Percentiles rank a stretch among this genome's conserved stretches.
These are phyloP conservation scores for Gopherus flavomarginatus DNA, from an alignment of 2,113 vertebrate genomes.

Conservation along the genomic window DNA sequence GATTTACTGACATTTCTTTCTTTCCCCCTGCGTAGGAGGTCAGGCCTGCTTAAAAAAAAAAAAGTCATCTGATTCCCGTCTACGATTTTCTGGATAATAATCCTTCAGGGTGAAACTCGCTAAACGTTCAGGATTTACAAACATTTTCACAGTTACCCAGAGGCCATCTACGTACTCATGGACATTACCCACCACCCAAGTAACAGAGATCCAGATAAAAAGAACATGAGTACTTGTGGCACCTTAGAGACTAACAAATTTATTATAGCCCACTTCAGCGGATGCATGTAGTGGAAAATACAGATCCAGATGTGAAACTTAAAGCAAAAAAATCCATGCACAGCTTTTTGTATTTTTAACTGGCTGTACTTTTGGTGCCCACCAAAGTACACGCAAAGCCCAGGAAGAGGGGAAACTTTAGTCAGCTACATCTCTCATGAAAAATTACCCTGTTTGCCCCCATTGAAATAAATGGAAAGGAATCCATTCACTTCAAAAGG, in stretches of 20 bases:
- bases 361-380: background rate
- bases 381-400: background rate
- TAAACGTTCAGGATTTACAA: background rate
- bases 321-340: background rate
- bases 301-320: background rate
- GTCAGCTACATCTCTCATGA: background rate
- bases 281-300: no score
- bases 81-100: background rate
- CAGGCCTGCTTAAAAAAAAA: background rate
- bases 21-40: background rate
- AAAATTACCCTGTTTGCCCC: background rate
- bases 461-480: background rate
- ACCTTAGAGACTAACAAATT: no score
- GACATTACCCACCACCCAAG: background rate
- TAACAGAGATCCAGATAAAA: background rate
- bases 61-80: background rate
- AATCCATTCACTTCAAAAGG: accelerated
- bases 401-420: background rate
- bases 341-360: background rate
- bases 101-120: background rate
- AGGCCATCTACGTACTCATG: accelerated
- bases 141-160: background rate
- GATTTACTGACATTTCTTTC: background rate
- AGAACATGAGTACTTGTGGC: no score
- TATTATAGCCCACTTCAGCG: no score